phyloP scores from a whole-genome alignment of 1,140 invertebrate genomes.

The Solen grandis region DNA sequence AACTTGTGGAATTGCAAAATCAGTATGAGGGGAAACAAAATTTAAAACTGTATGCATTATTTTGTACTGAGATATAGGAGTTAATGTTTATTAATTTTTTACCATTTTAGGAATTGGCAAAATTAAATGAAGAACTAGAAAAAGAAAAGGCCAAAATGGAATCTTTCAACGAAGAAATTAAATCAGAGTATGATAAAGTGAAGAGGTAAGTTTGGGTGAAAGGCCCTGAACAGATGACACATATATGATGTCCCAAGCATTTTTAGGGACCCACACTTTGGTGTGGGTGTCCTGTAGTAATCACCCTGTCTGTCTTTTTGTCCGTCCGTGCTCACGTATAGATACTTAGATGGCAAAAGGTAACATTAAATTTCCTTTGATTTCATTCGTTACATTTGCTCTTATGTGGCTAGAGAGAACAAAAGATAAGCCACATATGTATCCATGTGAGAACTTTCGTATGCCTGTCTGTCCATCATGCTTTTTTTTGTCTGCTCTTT shows the following conservation, averaged over 20 bases:
- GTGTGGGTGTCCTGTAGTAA: background rate
- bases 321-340: background rate
- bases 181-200: conserved; percentile 73
- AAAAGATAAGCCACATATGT: too few relatives aligned
- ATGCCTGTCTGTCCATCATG: background rate
- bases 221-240: too few relatives aligned
- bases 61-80: background rate
- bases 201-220: conserved; percentile 63
- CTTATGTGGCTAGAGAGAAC: too few relatives aligned
- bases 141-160: conserved; percentile 75
- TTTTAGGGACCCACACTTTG: background rate
- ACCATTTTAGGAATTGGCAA: conserved; percentile 70
- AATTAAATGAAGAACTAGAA: conserved; percentile 73
- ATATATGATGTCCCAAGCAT: too few relatives aligned
- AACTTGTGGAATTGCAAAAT: too few relatives aligned
- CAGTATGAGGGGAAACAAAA: too few relatives aligned
- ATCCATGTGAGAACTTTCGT: background rate
- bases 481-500: background rate
- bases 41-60: background rate
- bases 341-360: too few relatives aligned
- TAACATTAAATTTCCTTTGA: too few relatives aligned
- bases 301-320: background rate
- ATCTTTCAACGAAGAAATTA: conserved; percentile 69
- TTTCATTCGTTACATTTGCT: background rate
- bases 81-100: background rate